Evolutionary conservation across 2,888 invertebrate genomes (phyloP).

Genomic region (Polyommatus iphigenia): DNA sequence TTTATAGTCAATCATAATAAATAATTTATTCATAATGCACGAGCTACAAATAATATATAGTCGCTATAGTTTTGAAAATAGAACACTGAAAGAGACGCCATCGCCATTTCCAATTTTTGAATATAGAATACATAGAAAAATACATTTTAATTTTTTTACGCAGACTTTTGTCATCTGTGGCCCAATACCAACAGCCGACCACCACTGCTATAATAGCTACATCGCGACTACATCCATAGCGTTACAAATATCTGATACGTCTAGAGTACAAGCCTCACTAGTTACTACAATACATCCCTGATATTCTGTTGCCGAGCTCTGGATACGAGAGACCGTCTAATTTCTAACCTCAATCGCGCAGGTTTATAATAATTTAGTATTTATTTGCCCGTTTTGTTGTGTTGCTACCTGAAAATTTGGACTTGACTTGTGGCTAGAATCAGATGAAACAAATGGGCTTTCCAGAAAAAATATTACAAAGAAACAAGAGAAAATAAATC

Average conservation of each 20-base stretch:
- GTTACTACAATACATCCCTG: slow-evolving; percentile 68
- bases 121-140: too few species aligned
- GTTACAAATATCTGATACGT: slow-evolving; percentile 70
- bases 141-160: not conserved
- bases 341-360: too few species aligned
- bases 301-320: slow-evolving; percentile 49
- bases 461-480: not conserved
- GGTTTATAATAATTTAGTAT: too few species aligned
- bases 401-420: too few species aligned
- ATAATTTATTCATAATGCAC: not conserved
- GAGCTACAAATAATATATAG: not conserved
- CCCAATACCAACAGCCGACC: slow-evolving; percentile 32
- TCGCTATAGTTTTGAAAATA: not conserved
- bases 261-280: slow-evolving; percentile 62
- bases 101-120: not conserved
- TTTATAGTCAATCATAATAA: not conserved
- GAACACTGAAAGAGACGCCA: not conserved
- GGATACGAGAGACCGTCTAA: slow-evolving; percentile 25
- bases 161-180: not conserved
- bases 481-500: not conserved
- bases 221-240: slow-evolving; percentile 59
- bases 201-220: slow-evolving; percentile 35
- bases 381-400: too few species aligned
- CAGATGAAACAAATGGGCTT: not conserved
- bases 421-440: too few species aligned